These are phyloP conservation scores for Mustela lutreola DNA, from an alignment of 2,113 vertebrate species.

Conservation along the genomic window DNA sequence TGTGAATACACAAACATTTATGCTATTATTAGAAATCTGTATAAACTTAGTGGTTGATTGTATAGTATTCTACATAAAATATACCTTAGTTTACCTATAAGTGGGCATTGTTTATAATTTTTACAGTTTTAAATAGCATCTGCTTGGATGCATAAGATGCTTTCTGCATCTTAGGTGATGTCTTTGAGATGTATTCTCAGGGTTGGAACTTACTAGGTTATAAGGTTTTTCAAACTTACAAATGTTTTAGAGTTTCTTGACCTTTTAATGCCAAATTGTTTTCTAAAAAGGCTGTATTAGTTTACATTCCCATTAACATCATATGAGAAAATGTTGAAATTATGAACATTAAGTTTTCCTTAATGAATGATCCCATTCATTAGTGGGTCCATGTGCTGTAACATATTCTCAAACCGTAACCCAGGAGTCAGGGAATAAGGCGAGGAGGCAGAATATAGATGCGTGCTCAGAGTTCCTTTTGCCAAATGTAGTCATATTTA, in stretches of 20 bases:
- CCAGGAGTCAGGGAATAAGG: background rate
- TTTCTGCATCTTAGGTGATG: background rate
- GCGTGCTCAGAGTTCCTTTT: background rate
- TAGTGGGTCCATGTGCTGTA: background rate
- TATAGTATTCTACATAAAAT: background rate
- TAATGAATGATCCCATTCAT: background rate
- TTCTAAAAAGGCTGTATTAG: background rate
- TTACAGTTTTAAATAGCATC: background rate
- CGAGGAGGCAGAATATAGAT: background rate
- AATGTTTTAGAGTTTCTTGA: constrained; percentile 32
- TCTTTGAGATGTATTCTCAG: background rate
- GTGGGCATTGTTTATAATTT: background rate
- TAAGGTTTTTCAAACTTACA: background rate
- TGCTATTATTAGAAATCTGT: background rate
- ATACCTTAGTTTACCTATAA: background rate
- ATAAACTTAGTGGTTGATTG: background rate
- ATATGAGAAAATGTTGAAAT: background rate
- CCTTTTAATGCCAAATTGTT: constrained; percentile 30
- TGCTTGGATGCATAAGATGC: background rate
- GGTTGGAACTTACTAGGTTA: background rate
- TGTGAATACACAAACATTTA: background rate
- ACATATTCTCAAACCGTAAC: background rate
- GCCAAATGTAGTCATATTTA: background rate
- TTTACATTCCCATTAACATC: background rate
- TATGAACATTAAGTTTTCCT: background rate